Percentiles rank a stretch among this genome's conserved stretches.
phyloP scores from a whole-genome alignment of 1,140 invertebrate genomes.

The Paraescarpia echinospica region DNA sequence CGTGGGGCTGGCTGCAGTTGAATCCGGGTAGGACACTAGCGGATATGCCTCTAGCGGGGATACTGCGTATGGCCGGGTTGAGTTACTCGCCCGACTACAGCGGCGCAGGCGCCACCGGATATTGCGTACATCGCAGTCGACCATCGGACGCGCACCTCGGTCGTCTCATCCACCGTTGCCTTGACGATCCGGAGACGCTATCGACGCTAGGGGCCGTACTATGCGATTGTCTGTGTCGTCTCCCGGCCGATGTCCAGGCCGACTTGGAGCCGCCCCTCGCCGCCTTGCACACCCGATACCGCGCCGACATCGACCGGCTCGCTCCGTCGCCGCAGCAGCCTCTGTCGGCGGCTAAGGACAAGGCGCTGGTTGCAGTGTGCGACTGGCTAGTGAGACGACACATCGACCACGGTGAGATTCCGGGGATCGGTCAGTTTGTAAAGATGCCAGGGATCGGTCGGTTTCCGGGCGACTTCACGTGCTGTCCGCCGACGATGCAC shows the following conservation, averaged over 20 bases:
- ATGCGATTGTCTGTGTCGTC: background rate
- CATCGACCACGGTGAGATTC: background rate
- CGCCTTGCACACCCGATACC: background rate
- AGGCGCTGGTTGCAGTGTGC: background rate
- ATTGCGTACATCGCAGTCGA: background rate
- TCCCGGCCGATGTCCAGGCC: background rate
- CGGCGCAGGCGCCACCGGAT: background rate
- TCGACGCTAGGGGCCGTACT: background rate
- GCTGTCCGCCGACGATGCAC: background rate
- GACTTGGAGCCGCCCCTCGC: background rate
- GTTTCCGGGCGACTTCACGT: slow-evolving; percentile 23
- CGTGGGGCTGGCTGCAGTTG: slow-evolving; percentile 28
- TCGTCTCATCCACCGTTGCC: background rate
- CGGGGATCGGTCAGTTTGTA: slow-evolving; percentile 13
- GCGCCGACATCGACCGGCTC: background rate
- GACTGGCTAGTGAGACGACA: too few species aligned
- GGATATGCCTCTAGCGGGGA: slow-evolving; percentile 21
- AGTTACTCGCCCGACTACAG: slow-evolving; percentile 9
- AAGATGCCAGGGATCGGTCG: slow-evolving; percentile 9
- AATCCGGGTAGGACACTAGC: slow-evolving; percentile 10
- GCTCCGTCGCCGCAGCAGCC: background rate
- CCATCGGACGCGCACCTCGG: background rate
- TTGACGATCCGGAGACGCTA: background rate
- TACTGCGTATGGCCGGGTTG: slow-evolving; percentile 17
- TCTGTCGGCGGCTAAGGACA: background rate